Evolutionary conservation across 2,113 vertebrate species (phyloP), one percentile per base, ranked within the genome.

Genomic region (Paralichthys olivaceus): DNA sequence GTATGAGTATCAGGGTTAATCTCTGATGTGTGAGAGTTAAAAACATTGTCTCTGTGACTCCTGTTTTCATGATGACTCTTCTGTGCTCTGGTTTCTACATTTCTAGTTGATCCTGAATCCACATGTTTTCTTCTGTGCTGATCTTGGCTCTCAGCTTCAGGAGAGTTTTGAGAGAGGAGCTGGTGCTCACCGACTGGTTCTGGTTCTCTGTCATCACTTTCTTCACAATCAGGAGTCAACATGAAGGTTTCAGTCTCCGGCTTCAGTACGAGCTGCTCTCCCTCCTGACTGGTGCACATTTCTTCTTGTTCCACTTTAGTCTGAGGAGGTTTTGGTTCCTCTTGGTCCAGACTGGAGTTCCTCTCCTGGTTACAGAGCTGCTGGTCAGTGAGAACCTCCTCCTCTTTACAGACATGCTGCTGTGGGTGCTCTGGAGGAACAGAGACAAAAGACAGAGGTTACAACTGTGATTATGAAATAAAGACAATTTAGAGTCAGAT

Each of bases 161-260:
- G 15, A 7, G 47, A 49, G 47, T 49, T 49, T 3, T 49, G n/a
- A 63, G 22, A 63, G 37, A 63, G 60, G 60, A 63, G 23, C 60
- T 45, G 60, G 13, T 43, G 60, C 11, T 61, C 32, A 15, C n/a
- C 19, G 2, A 47, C 62, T 64, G 40, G n/a, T 45, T 64, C 62
- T 64, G 40, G n/a, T 45, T 63, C 37, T 7, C 13, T 45, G n/a
- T 63, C 37, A 6, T 63, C 37, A 25, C 37, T 45, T 17, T 45
- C 37, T 14, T 63, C 22, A 25, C 22, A 0, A 40, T 22, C 11
- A 61, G 32, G 32, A 62, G 37, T 62, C 34, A 43, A 45, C 37
- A 25, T 45, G 1, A 43, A 62, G 13, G 34, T 17, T 5, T 64
- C 40, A 28, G 40, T 28, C 62, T 64, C 62, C 62, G 28, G 62